A percentile compares a stretch with the other conserved stretches of the same genome.
Evolutionary conservation across 2,113 vertebrate genomes (phyloP).

Genomic region (Charadrius vociferus): DNA sequence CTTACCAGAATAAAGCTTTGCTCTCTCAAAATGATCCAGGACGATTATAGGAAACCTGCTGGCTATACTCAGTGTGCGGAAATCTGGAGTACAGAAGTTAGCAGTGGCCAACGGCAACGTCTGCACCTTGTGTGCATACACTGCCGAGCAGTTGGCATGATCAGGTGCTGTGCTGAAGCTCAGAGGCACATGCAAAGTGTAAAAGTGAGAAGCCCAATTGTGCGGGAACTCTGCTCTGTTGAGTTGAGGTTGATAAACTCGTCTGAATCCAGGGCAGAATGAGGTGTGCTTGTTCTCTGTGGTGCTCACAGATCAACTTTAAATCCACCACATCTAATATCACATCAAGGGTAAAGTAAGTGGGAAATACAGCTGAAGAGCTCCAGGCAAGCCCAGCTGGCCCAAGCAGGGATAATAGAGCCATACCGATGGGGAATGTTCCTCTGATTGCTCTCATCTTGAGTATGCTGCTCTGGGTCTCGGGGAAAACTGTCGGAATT

Average conservation of each 20-base stretch:
- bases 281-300: background rate
- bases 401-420: background rate
- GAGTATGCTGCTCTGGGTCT: background rate
- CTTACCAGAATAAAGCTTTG: background rate
- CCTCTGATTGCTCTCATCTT: background rate
- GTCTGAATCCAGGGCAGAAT: background rate
- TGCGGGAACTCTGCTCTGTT: background rate
- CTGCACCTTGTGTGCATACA: rapidly evolving
- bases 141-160: rapidly evolving
- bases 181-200: background rate
- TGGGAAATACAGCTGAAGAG: background rate
- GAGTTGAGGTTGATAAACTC: background rate
- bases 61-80: background rate
- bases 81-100: background rate
- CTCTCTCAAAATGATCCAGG: background rate
- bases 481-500: background rate
- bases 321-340: background rate
- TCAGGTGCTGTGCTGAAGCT: background rate
- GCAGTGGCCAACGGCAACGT: rapidly evolving
- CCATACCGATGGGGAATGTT: background rate
- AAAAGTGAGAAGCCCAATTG: background rate
- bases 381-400: background rate
- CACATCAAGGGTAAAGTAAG: background rate
- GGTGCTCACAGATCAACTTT: background rate
- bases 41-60: background rate